Percentiles rank a stretch among this genome's conserved stretches.
These are phyloP conservation scores for Cepaea nemoralis DNA, from an alignment of 1,140 invertebrate genomes.

Conservation along the genomic window DNA sequence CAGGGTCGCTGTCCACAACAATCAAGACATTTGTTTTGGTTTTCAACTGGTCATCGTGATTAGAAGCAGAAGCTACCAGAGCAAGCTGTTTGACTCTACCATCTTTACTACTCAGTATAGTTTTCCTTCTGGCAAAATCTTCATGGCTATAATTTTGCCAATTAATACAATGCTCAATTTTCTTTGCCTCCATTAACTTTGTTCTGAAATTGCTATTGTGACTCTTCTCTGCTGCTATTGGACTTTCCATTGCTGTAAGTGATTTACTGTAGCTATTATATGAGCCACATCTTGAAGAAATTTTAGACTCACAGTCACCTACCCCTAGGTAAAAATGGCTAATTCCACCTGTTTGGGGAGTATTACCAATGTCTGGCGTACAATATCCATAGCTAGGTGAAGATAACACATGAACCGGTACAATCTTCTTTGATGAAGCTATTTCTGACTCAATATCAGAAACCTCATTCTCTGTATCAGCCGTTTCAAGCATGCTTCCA, in stretches of 20 bases:
- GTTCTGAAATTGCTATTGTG: background rate
- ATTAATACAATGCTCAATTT: background rate
- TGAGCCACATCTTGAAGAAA: background rate
- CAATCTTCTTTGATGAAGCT: background rate
- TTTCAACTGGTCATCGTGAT: background rate
- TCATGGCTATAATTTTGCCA: background rate
- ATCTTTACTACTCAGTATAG: background rate
- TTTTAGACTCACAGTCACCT: background rate
- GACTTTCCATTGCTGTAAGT: background rate
- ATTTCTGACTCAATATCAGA: slow-evolving; percentile 42
- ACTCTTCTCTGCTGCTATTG: background rate
- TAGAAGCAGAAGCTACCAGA: background rate
- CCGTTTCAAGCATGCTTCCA: slow-evolving; percentile 42
- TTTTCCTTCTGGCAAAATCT: background rate
- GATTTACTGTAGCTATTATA: background rate
- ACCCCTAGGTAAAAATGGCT: background rate
- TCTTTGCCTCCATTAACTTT: background rate
- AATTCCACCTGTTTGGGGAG: background rate
- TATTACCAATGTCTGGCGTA: background rate
- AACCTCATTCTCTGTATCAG: slow-evolving; percentile 43
- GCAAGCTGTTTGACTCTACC: background rate
- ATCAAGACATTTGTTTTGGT: background rate
- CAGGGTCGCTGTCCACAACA: background rate
- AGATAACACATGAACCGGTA: background rate
- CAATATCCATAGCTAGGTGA: too few relatives aligned